Conservation (phyloP, 2,113 vertebrate species). For the Hippocampus abdominalis region DNA sequence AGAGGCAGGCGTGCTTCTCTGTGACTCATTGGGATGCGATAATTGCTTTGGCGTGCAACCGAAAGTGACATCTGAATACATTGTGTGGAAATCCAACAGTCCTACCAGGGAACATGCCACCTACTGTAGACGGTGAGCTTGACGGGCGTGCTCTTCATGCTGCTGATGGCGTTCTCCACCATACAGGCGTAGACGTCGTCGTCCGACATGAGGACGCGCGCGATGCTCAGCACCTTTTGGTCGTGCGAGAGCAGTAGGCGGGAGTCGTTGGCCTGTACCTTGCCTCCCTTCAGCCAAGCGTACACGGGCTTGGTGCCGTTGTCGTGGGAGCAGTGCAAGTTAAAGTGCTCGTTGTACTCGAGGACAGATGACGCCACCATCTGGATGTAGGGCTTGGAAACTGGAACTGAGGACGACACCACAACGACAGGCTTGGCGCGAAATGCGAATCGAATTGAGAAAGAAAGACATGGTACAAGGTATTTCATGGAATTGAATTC, state of each 20-base stretch:
- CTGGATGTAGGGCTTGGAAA: constrained; percentile 87
- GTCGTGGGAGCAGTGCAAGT: constrained; percentile 88
- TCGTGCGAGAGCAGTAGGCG: constrained; percentile 87
- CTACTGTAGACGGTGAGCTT: constrained; percentile 94
- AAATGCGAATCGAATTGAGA: not conserved
- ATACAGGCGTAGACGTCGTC: constrained; percentile 87
- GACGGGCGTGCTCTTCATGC: constrained; percentile 81
- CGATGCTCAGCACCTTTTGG: constrained; percentile 91
- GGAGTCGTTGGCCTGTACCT: constrained; percentile 84
- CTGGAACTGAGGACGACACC: constrained; percentile 76
- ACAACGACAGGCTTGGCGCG: not conserved
- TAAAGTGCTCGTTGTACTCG: constrained; percentile 89
- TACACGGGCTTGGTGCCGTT: constrained; percentile 91
- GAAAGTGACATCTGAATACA: not conserved
- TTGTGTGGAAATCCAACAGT: not conserved
- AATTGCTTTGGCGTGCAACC: not conserved
- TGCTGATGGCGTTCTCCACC: constrained; percentile 95
- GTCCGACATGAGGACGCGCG: constrained; percentile 84
- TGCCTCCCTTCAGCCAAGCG: constrained; percentile 88
- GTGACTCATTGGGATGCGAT: constrained; percentile 8
- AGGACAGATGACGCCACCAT: constrained; percentile 87
- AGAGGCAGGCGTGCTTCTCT: constrained; percentile 31
- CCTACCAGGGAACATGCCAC: constrained; percentile 45
- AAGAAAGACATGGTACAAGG: not conserved
- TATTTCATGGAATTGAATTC: not conserved